phyloP scores from a whole-genome alignment of 1,140 invertebrate species.

The Drosophila ficusphila region DNA sequence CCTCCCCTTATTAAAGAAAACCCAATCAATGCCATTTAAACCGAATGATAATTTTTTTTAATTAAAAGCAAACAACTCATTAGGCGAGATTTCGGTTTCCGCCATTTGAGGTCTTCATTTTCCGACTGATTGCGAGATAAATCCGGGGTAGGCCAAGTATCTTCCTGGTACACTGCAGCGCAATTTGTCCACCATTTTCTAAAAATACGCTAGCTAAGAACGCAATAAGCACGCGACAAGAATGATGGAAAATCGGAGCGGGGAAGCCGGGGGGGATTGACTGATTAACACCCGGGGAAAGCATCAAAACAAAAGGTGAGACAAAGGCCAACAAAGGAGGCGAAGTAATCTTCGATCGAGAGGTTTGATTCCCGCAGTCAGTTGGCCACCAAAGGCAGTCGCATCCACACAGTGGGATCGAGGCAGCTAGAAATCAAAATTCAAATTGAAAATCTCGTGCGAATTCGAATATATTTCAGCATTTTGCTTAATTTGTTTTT shows the following conservation, averaged over 20 bases:
- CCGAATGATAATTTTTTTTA: slow-evolving; percentile 51
- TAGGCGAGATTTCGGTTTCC: slow-evolving; percentile 51
- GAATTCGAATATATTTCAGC: slow-evolving; percentile 23
- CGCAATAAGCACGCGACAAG: slow-evolving; percentile 71
- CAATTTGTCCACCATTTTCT: slow-evolving; percentile 58
- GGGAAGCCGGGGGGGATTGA: slow-evolving; percentile 1
- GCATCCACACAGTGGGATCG: slow-evolving; percentile 29
- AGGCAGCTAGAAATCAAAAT: slow-evolving; percentile 21
- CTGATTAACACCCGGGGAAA: slow-evolving; percentile 54
- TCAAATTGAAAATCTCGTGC: slow-evolving; percentile 16
- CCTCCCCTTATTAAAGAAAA: neutral
- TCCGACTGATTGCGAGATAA: slow-evolving; percentile 12
- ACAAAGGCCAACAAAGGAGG: slow-evolving; percentile 46
- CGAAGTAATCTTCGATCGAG: slow-evolving; percentile 13
- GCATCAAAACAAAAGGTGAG: slow-evolving; percentile 51
- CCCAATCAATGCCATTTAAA: slow-evolving; percentile 62
- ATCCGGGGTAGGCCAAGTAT: slow-evolving; percentile 8
- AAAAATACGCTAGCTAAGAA: slow-evolving; percentile 32
- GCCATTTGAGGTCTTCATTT: slow-evolving; percentile 10
- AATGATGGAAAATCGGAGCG: slow-evolving; percentile 29
- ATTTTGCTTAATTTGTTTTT: slow-evolving; percentile 51
- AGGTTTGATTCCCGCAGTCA: slow-evolving; percentile 11
- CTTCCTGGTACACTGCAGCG: slow-evolving; percentile 46
- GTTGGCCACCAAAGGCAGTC: slow-evolving; percentile 41
- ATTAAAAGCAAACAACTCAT: slow-evolving; percentile 69